Evolutionary conservation across 2,113 vertebrate genomes (phyloP).

Genomic region (Bungarus multicinctus): DNA sequence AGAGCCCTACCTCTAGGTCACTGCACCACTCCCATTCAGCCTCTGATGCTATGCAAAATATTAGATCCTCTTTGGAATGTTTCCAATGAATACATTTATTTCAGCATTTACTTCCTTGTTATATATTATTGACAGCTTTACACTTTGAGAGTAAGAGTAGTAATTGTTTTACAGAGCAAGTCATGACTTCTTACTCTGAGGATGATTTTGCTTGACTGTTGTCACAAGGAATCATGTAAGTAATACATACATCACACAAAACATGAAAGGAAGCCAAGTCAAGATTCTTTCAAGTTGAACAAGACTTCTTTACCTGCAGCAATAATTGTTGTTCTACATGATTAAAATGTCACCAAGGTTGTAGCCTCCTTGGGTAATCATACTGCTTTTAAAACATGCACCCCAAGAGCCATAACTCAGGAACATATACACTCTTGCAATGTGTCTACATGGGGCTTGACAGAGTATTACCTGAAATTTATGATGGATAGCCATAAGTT

Average conservation of each 20-base stretch:
- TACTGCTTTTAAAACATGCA: neutral
- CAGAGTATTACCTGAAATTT: neutral
- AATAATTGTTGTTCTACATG: neutral
- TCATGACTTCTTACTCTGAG: neutral
- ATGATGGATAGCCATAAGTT: constrained; percentile 43
- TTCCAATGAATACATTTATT: neutral
- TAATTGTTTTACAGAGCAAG: neutral
- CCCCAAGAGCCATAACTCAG: neutral
- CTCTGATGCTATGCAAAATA: neutral
- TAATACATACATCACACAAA: neutral
- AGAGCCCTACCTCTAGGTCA: too few relatives aligned
- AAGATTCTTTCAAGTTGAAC: neutral
- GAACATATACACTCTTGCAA: neutral
- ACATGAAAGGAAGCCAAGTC: neutral
- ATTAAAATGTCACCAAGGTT: neutral
- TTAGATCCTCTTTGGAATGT: neutral
- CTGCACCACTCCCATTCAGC: too few relatives aligned
- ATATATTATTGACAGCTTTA: neutral
- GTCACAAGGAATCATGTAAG: neutral
- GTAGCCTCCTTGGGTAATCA: neutral
- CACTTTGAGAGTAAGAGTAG: neutral
- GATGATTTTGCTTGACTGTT: neutral
- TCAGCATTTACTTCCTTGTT: neutral
- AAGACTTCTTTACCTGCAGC: neutral
- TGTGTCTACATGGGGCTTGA: neutral